Percentiles rank a stretch among this genome's conserved stretches.
Conservation (phyloP, 2,113 vertebrate species). For the Azemiops feae region DNA sequence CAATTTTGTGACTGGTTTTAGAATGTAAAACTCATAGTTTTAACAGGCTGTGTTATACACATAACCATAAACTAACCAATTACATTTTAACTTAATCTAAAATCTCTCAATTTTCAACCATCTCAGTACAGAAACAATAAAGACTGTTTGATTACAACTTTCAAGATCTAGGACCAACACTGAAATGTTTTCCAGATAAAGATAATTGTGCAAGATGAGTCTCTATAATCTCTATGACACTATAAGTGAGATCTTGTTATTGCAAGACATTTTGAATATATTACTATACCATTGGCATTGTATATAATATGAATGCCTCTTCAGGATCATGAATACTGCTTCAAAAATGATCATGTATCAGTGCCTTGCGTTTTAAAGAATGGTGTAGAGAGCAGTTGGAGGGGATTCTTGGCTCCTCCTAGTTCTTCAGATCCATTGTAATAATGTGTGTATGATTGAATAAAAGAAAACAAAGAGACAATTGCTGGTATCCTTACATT, state of each 20-base stretch:
- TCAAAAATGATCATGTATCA: not conserved
- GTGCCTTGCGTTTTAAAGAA: not conserved
- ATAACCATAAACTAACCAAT: not conserved
- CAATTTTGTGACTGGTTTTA: not conserved
- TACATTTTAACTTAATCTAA: not conserved
- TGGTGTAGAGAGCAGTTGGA: not conserved
- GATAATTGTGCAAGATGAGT: not conserved
- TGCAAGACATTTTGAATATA: not conserved
- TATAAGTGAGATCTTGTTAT: not conserved
- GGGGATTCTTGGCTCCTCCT: not conserved
- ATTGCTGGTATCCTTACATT: not conserved
- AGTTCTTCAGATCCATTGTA: not conserved
- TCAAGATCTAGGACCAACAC: not conserved
- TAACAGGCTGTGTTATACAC: not conserved
- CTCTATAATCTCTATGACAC: not conserved
- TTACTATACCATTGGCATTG: not conserved
- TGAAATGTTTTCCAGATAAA: not conserved
- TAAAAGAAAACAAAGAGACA: not conserved
- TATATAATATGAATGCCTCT: not conserved
- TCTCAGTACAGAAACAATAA: not conserved
- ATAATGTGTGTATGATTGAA: not conserved
- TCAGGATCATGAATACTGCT: not conserved
- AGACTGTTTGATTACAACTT: not conserved
- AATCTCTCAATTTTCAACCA: not conserved
- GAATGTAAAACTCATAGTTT: not conserved